Percentiles rank a stretch among this genome's conserved stretches.
Conservation (phyloP, 2,888 invertebrate genomes). For the Noctua fimbriata region DNA sequence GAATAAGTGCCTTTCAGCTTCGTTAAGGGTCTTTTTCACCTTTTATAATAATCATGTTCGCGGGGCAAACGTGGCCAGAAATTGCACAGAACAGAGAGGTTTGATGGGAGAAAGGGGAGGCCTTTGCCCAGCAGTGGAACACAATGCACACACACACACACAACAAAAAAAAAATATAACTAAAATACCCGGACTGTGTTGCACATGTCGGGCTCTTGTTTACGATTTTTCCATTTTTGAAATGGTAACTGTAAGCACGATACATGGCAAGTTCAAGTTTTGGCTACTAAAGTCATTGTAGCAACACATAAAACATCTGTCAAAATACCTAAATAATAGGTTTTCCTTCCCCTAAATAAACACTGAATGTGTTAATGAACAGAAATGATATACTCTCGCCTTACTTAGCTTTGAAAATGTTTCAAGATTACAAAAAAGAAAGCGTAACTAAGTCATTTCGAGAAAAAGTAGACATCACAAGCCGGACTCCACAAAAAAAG, state of each 20-base stretch:
- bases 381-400: slow-evolving; percentile 18
- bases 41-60: too few relatives aligned
- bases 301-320: not conserved
- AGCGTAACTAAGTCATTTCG: slow-evolving; percentile 29
- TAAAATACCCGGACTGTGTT: not conserved
- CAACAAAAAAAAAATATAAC: not conserved
- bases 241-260: not conserved
- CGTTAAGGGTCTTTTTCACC: too few relatives aligned
- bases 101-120: too few relatives aligned
- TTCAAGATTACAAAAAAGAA: slow-evolving; percentile 27
- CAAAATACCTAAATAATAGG: not conserved
- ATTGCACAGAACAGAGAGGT: too few relatives aligned
- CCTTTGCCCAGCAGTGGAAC: too few relatives aligned
- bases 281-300: not conserved
- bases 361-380: slow-evolving; percentile 24
- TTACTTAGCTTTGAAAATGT: slow-evolving; percentile 29
- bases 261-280: not conserved
- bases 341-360: not conserved
- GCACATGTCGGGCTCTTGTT: not conserved
- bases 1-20: too few relatives aligned
- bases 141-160: too few relatives aligned
- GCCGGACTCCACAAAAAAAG: slow-evolving; percentile 16
- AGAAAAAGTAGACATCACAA: slow-evolving; percentile 30
- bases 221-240: not conserved
- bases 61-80: too few relatives aligned